Base-by-base conservation (phyloP, 2,888 invertebrate genomes). In the Altica lythri region DNA sequence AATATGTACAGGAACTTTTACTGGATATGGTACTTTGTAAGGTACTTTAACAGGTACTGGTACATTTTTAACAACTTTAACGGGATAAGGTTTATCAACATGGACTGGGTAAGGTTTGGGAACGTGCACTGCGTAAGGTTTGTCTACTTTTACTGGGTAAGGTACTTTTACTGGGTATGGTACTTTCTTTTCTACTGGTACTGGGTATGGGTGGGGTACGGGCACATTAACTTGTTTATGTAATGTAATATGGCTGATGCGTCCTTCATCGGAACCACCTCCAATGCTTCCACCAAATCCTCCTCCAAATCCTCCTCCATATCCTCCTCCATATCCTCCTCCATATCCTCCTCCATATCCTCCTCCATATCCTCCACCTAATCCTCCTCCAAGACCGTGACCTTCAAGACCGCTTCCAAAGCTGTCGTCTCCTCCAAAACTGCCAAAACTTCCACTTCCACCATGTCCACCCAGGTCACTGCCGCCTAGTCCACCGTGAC, bases 111-210 rank as follows among this genome's bases (percentile, higher is more conserved):
- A 82, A 12, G 86, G 86, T 74, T 80, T 79, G 2, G 83, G 83
- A 32, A 83, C 83, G 63, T 81, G 81, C 12, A 84, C 83, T 52
- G 84, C 82, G 77, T 83, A 84, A 37, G 84, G 84, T 76, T 79
- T 81, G 77, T 80, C 82, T 48, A 81, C 76, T 17, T 78, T 78
- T 1, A 81, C 78, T 1, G 81, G 67, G 19, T 82, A 77, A 35
- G 83, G 77, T 61, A 78, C 81, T 45, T 81, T 81, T 1, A 74
- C 74, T 9, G 71, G 69, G 45, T 83, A 83, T 60, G 85, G 86
- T 57, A 88, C 84, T 72, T 82, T 85, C 79, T 86, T 89, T 75
- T 87, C 87, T 9, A 75, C 67, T 18, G 79, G 79, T 3, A 88
- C 88, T 40, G 89, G 88, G 16, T 61, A 60, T 1, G 66, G 67